Base-by-base conservation (phyloP, 2,888 invertebrate genomes). In the Entomobrya proxima region DNA sequence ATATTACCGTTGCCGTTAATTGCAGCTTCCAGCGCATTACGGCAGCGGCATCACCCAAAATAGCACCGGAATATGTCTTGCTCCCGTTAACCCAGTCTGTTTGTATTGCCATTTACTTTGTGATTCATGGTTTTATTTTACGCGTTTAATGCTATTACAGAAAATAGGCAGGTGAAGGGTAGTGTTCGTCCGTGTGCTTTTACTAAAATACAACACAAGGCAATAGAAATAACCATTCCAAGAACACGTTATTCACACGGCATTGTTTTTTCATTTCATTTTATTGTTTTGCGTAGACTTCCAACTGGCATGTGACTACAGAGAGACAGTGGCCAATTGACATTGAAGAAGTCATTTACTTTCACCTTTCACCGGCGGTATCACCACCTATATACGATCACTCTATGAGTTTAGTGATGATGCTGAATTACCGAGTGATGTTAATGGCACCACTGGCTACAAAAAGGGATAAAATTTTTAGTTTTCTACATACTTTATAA, bases 301-400 rank as follows among this genome's bases (percentile, higher is more conserved):
- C 40, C 67, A 35, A 18, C 64, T n/a, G 35, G 24, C 64, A 67
- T 67, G 58, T 55, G 37, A n/a, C 67, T 35, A 18, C 37, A 67
- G 21, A 67, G 21, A 67, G 32, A n/a, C 32, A 32, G 67, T 40
- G n/a, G 64, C 9, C 64, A 69, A 47, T 44, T 72, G 72, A 72
- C 72, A 72, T 72, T 72, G 72, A 72, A 72, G 72, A 72, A 72
- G 72, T 72, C 72, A 47, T 72, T 50, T 72, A 72, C 72, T 72
- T 72, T 72, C 72, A 72, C 72, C 72, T 72, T 47, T 67, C 35
- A 58, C 27, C 58, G 30, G 7, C 15, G n/a, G n/a, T n/a, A 30
- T 67, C 40, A 40, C 37, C 18, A 67, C 67, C 67, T 64, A 11
- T 32, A 21, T 32, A 37, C 35, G 18, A 37, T 67, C 32, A 67